Percentiles rank a stretch among this genome's conserved stretches.
phyloP scores from a whole-genome alignment of 2,888 invertebrate species.

The Tryphoninae sp. region DNA sequence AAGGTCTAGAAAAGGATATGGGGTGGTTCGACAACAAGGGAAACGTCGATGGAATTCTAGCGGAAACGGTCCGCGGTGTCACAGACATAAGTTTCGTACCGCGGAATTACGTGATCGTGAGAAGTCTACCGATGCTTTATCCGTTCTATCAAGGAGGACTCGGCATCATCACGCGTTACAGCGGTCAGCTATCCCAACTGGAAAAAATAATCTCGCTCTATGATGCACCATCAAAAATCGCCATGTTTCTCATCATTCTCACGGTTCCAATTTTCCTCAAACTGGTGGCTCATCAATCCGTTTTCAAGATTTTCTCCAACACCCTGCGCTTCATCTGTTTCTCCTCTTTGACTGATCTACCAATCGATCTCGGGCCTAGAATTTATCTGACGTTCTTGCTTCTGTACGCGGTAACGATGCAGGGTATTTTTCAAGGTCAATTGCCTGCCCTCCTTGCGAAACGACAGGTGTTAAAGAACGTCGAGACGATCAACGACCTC shows the following conservation, averaged over 20 bases:
- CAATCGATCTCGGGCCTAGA: not conserved
- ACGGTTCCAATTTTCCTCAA: not conserved
- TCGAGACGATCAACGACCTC: constrained; percentile 16
- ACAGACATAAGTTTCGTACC: not conserved
- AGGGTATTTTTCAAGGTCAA: constrained; percentile 24
- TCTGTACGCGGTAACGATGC: constrained; percentile 15
- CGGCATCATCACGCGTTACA: not conserved
- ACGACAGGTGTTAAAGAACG: not conserved
- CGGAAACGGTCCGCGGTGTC: not conserved
- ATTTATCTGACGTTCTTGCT: constrained; percentile 28
- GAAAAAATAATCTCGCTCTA: not conserved
- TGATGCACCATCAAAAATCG: not conserved
- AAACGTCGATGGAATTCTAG: not conserved
- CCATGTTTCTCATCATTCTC: not conserved
- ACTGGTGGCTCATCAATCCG: not conserved
- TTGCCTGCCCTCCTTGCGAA: constrained; percentile 7
- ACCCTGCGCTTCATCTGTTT: not conserved
- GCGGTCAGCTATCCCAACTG: not conserved
- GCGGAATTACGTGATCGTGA: not conserved
- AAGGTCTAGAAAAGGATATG: not conserved
- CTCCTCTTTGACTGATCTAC: not conserved
- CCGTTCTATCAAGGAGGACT: not conserved
- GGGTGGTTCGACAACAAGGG: not conserved
- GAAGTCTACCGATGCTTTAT: not conserved
- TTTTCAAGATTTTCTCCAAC: not conserved